These are phyloP conservation scores for Crossaster papposus DNA, from an alignment of 53 echinoderm and acorn worm species.

Conservation along the genomic window DNA sequence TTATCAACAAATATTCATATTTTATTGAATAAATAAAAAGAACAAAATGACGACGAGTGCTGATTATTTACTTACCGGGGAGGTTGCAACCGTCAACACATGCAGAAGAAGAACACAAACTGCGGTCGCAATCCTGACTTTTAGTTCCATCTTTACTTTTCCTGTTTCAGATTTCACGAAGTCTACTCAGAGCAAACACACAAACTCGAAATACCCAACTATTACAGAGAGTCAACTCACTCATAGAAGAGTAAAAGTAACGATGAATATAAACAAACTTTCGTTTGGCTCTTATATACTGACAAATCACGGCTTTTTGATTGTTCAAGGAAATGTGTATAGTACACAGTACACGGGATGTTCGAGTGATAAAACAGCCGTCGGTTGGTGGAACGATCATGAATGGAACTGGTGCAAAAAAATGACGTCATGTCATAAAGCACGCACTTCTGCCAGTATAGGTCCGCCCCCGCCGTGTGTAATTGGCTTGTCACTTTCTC, in stretches of 20 bases:
- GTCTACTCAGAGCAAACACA: not conserved
- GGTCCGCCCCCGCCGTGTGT: not conserved
- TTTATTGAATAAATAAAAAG: too few relatives aligned
- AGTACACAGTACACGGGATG: not conserved
- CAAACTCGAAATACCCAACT: not conserved
- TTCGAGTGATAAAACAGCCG: constrained; percentile 1
- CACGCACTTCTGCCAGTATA: not conserved
- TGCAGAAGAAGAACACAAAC: not conserved
- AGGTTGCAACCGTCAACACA: not conserved
- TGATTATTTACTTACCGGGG: not conserved
- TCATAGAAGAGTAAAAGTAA: not conserved
- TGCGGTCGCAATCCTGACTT: not conserved
- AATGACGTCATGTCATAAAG: not conserved
- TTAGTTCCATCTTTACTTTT: not conserved
- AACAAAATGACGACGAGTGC: too few relatives aligned
- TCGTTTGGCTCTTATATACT: not conserved
- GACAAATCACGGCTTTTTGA: not conserved
- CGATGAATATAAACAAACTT: not conserved
- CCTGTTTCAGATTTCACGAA: not conserved
- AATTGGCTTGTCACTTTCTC: not conserved
- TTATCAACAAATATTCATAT: too few relatives aligned
- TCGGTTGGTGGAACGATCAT: not conserved
- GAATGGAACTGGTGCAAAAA: not conserved
- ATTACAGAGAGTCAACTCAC: not conserved
- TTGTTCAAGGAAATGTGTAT: not conserved